Evolutionary conservation across 92 coral and sea anemone genomes (phyloP), one percentile per base, ranked within the genome.

Genomic region (Metridium senile): DNA sequence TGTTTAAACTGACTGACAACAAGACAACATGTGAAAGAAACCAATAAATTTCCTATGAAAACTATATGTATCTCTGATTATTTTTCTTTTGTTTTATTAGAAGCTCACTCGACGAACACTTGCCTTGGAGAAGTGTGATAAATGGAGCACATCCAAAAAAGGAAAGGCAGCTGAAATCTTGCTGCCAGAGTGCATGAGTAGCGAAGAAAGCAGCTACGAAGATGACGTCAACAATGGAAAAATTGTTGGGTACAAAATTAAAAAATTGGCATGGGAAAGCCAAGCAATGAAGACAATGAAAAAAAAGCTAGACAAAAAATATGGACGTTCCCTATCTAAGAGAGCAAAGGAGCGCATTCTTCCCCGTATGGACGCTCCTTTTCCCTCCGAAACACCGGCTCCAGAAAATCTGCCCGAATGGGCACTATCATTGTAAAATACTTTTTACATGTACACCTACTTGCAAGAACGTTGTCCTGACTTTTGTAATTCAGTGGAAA

Each of bases 171-270:
- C 70, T 2, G 33, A 13, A 4, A 33, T 63, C 34, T 28, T 63
- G 19, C 6, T 63, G 3, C 34, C 46, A 28, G 70, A 63, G 21
- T 63, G 70, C 70, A 63, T 63, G 70, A 63, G 70, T 28, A 63
- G 70, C 22, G 70, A 63, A 23, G 46, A 63, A n/a, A 2, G 8
- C 3, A 13, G 19, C 21, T 33, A 63, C 11, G 70, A 63, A 2
- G 70, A 63, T 18, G 35, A 26, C 10, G 11, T 2, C 8, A n/a
- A 58, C 26, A 58, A 58, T 58, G 32, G 70, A 4, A 39, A 39
- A 39, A 13, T 39, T 39, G 49, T 39, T 13, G 8, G 59, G 3
- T 54, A 54, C 59, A 54, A 16, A 20, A 19, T 54, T 21, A 54
- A 54, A 54, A 54, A 19, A 20, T 20, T 54, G 16, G 59, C 59